Base-by-base conservation (phyloP, 2,113 vertebrate genomes). In the Hipposideros armiger region DNA sequence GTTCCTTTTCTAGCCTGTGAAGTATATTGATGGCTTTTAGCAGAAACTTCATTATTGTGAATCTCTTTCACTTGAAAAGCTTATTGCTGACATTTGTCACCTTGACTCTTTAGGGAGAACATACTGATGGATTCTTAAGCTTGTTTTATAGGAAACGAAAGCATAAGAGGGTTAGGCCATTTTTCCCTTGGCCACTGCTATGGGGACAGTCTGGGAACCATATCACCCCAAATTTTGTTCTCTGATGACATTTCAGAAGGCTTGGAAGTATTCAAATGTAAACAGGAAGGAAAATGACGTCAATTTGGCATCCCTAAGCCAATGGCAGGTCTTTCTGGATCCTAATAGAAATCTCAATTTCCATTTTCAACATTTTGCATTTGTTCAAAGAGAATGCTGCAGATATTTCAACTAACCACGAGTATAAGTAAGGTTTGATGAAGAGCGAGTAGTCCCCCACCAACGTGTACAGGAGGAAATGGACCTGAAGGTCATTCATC, bases 211-310 rank as follows among this genome's bases (percentile, higher is more conserved):
- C n/a, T 85, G 54, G 45, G 58, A 86, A 62, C 16, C 56, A 17
- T 74, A 30, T 87, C 74, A 52, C 64, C 17, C 40, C 64, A 45
- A 77, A 85, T 45, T 76, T 47, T 26, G 50, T 89, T 36, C n/a
- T 90, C 89, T 60, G 32, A 0, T 72, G 47, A 81, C 69, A 87
- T 83, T 69, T 87, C 58, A 87, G 78, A 82, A 77, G 42, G 19
- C 36, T 16, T 50, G 84, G 45, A 40, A 81, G 32, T 47, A 13
- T 42, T 88, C 42, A 74, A 40, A 9, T 72, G 56, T 24, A 81
- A 84, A 45, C 2, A 22, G 40, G 58, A 93, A 94, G 88, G 73
- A 82, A 89, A 96, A 36, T 64, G 28, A 36, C 42, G 60, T 60
- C 22, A 19, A 60, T 26, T 58, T 60, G 40, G 10, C 36, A 66